phyloP scores from a whole-genome alignment of 2,888 invertebrate species.

The Mythimna ferrago region DNA sequence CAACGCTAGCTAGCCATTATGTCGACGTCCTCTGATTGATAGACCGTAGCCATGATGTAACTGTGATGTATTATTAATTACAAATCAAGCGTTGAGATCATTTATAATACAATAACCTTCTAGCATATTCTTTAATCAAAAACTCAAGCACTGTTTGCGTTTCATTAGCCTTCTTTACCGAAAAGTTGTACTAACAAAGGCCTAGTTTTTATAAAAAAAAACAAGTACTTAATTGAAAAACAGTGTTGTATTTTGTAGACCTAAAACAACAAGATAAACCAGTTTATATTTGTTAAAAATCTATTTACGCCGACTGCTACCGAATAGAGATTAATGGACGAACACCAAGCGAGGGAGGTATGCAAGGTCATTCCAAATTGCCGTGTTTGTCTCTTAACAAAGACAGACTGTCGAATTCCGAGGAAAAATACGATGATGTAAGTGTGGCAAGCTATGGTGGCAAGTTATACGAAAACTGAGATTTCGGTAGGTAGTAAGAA shows the following conservation, averaged over 20 bases:
- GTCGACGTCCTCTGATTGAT: conserved; percentile 32
- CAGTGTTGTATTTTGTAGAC: background rate
- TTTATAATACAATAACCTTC: conserved; percentile 37
- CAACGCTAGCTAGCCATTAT: conserved; percentile 10
- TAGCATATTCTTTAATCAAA: conserved; percentile 10
- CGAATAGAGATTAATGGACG: conserved; percentile 36
- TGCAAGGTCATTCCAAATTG: conserved; percentile 52
- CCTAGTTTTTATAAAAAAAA: background rate
- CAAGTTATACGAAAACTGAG: conserved; percentile 20
- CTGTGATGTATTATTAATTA: conserved; percentile 43
- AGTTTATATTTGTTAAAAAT: conserved; percentile 32
- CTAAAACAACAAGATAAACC: conserved; percentile 27
- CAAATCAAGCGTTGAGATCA: conserved; percentile 38
- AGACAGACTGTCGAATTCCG: conserved; percentile 23
- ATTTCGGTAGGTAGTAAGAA: background rate
- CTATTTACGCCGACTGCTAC: conserved; percentile 26
- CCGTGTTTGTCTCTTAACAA: conserved; percentile 40
- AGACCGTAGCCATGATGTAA: conserved; percentile 25
- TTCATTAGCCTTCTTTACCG: conserved; percentile 3
- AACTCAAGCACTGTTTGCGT: conserved; percentile 1
- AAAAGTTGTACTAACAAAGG: background rate
- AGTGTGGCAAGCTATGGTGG: conserved; percentile 20
- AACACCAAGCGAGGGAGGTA: conserved; percentile 34
- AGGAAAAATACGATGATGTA: conserved; percentile 31
- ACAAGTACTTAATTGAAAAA: background rate